These are phyloP conservation scores for Ichneumoninae sp. DNA, from an alignment of 2,888 invertebrate species.

Conservation along the genomic window DNA sequence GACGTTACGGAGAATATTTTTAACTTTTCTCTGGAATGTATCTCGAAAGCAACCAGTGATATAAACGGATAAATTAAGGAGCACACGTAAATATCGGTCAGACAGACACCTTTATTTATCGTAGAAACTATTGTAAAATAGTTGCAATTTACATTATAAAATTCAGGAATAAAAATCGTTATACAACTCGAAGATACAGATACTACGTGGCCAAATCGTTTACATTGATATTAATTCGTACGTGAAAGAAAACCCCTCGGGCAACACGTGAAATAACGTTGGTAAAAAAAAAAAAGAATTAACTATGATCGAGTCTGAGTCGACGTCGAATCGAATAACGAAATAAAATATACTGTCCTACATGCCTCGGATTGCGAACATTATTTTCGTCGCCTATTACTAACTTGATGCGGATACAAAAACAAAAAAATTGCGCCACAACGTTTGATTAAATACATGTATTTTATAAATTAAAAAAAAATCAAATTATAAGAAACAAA, in stretches of 20 bases:
- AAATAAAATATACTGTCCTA: slow-evolving; percentile 59
- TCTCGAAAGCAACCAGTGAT: no score
- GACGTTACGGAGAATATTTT: no score
- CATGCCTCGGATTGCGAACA: slow-evolving; percentile 44
- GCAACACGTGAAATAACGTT: slow-evolving; percentile 17
- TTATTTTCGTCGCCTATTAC: slow-evolving; percentile 44
- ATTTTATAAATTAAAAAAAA: slow-evolving; percentile 37
- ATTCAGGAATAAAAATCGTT: slow-evolving; percentile 69
- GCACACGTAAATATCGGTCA: slow-evolving; percentile 34
- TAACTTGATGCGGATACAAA: slow-evolving; percentile 38
- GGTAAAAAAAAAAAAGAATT: slow-evolving; percentile 1
- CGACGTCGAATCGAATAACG: slow-evolving; percentile 49
- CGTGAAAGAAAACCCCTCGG: slow-evolving; percentile 19
- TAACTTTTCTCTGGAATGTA: no score
- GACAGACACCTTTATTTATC: slow-evolving; percentile 74
- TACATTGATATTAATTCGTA: slow-evolving; percentile 53
- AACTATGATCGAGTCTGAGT: slow-evolving; percentile 29
- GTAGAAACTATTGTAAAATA: slow-evolving; percentile 81
- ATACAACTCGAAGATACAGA: slow-evolving; percentile 50
- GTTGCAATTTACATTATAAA: slow-evolving; percentile 73
- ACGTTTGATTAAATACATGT: slow-evolving; percentile 6
- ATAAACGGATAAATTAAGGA: no score
- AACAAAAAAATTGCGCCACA: slow-evolving; percentile 6
- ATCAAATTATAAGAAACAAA: slow-evolving; percentile 27
- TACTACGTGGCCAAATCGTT: slow-evolving; percentile 51